A percentile compares a stretch with the other conserved stretches of the same genome.
These are phyloP conservation scores for Gallinago undulata DNA, from an alignment of 2,113 vertebrate species.

Conservation along the genomic window DNA sequence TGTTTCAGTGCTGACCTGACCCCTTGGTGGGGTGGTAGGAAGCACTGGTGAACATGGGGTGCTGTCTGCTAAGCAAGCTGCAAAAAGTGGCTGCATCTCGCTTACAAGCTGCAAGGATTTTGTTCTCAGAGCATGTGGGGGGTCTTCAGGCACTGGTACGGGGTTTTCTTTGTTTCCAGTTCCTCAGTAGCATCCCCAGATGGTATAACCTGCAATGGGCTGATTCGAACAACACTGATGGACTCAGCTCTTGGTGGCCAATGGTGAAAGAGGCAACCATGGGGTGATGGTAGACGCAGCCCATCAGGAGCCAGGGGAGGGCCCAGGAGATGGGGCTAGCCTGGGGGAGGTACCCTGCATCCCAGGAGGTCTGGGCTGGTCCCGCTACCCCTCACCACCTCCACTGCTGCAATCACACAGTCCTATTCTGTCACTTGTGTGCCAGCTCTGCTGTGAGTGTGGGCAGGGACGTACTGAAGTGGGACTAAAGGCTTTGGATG, in stretches of 20 bases:
- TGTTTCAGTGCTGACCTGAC: not conserved
- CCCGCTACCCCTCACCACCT: not conserved
- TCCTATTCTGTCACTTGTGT: accelerated
- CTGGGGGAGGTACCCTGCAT: not conserved
- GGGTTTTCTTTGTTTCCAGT: not conserved
- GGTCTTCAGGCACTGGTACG: not conserved
- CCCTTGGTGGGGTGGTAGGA: not conserved
- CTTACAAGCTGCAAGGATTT: not conserved
- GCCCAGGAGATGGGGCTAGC: not conserved
- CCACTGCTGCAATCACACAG: accelerated
- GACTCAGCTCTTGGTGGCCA: conserved; percentile 45
- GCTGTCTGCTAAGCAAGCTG: not conserved
- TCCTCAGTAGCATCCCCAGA: not conserved
- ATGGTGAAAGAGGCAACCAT: conserved; percentile 18
- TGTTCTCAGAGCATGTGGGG: not conserved
- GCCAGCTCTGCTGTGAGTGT: not conserved
- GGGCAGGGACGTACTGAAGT: not conserved
- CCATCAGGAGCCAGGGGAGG: conserved; percentile 59
- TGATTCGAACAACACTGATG: not conserved
- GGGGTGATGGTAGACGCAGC: conserved; percentile 49
- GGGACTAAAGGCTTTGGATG: not conserved
- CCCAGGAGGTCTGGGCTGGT: not conserved
- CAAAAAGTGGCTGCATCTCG: not conserved
- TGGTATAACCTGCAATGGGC: not conserved
- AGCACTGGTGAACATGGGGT: not conserved